A percentile compares a stretch with the other conserved stretches of the same genome.
phyloP scores from a whole-genome alignment of 1,140 invertebrate genomes.

The Adelges cooleyi region DNA sequence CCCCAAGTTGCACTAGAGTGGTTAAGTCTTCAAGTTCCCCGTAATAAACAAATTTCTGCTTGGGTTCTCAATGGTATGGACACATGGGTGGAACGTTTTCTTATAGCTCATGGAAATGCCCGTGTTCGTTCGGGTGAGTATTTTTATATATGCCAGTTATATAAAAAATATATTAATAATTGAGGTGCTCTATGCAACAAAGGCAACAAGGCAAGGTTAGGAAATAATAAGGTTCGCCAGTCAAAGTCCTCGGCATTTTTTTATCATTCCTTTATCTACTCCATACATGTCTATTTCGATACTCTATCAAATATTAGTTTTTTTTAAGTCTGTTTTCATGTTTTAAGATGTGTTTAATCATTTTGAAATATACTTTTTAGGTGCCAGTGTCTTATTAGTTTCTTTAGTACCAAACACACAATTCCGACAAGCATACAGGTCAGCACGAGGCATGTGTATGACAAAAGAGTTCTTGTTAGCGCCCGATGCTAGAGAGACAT shows the following conservation, averaged over 20 bases:
- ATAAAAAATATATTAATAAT: no score
- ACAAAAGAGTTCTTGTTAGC: conserved; percentile 44
- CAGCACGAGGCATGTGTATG: conserved; percentile 44
- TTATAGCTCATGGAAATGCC: conserved; percentile 73
- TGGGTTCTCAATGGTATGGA: conserved; percentile 80
- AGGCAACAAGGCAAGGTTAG: no score
- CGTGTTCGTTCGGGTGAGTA: conserved; percentile 61
- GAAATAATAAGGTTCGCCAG: no score
- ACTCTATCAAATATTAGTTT: neutral
- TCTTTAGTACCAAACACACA: conserved; percentile 76
- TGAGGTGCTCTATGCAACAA: no score
- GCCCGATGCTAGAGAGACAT: conserved; percentile 59
- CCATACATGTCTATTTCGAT: no score
- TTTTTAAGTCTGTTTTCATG: neutral
- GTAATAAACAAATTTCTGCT: conserved; percentile 76
- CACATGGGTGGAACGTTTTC: conserved; percentile 78
- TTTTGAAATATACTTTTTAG: neutral
- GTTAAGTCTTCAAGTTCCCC: conserved; percentile 70
- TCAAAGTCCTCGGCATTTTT: no score
- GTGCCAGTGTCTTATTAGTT: conserved; percentile 44
- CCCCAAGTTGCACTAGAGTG: conserved; percentile 84
- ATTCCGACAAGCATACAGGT: conserved; percentile 73
- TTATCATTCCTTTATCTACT: no score
- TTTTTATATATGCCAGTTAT: neutral
- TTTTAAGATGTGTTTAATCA: neutral